A percentile compares a stretch with the other conserved stretches of the same genome.
phyloP scores from a whole-genome alignment of 1,140 invertebrate genomes.

The Triops longicaudatus region DNA sequence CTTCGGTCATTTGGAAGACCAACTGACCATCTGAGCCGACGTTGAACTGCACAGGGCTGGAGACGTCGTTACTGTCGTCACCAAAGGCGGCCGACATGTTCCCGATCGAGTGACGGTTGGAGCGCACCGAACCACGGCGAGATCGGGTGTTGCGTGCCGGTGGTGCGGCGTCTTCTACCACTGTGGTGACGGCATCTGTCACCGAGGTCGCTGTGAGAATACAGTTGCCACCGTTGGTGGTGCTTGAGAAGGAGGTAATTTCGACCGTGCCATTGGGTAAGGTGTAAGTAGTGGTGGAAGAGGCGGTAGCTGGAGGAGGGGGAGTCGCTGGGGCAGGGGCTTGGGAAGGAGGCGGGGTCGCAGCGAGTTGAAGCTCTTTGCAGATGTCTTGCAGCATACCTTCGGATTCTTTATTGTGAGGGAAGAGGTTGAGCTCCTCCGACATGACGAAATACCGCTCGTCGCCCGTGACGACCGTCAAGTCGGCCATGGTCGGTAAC shows the following conservation, averaged over 20 bases:
- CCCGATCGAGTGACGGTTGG: neutral
- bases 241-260: neutral
- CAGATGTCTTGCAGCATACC: neutral
- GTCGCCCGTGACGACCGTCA: neutral
- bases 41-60: neutral
- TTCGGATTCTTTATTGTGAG: conserved; percentile 1
- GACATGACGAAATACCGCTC: conserved; percentile 2
- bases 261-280: neutral
- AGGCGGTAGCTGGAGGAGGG: neutral
- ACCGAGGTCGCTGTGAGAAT: neutral
- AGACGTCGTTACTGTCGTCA: neutral
- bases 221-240: neutral
- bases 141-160: neutral
- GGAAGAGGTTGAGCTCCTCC: neutral
- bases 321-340: neutral
- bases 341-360: neutral
- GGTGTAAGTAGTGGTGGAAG: neutral
- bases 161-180: neutral
- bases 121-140: neutral
- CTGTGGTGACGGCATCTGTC: neutral
- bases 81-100: neutral
- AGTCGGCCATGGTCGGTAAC: neutral
- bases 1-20: neutral
- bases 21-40: neutral
- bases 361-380: neutral